Base-by-base conservation (phyloP, 2,888 invertebrate genomes). In the Embidobia sp. region DNA sequence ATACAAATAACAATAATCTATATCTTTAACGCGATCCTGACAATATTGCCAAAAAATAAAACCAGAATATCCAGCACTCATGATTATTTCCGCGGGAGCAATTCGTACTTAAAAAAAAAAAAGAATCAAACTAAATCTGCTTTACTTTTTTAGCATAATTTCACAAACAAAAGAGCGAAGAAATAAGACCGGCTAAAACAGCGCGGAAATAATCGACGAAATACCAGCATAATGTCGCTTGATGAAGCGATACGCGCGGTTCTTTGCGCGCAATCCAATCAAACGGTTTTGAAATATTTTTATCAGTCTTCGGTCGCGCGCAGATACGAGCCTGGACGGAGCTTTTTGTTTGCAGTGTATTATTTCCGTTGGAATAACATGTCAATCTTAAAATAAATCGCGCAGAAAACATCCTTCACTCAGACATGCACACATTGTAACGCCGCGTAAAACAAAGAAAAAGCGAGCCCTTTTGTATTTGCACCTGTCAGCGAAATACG, bases 361-460 rank as follows among this genome's bases (percentile, higher is more conserved):
- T 70, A 64, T 64, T 63, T 70, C 48, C 70, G 76, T 70, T 72
- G 77, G 59, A 77, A 77, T 72, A 77, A 72, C 77, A 72, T 70
- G 77, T 72, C 72, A 77, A 77, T 77, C 77, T 77, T 72, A 59
- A 77, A 77, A 77, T 59, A 64, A 77, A 77, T 72, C 70, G 77
- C 72, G 67, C 77, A 73, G 67, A 77, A 77, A 67, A 44, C 73
- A 72, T 77, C 77, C 72, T 77, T 77, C 72, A 53, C 61, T 59
- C 64, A 53, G 76, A 53, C 29, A 35, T 31, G 63, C 53, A 19
- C 63, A 48, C 48, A 70, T 63, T 70, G 76, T 77, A 70, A 40
- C 61, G 44, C n/a, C 53, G 61, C 55, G 64, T 67, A 67, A 64
- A 77, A 77, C 66, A 77, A 72, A 77, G 61, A 64, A 70, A 70